Conservation (phyloP, 1,140 invertebrate species). For the Cydia strobilella region DNA sequence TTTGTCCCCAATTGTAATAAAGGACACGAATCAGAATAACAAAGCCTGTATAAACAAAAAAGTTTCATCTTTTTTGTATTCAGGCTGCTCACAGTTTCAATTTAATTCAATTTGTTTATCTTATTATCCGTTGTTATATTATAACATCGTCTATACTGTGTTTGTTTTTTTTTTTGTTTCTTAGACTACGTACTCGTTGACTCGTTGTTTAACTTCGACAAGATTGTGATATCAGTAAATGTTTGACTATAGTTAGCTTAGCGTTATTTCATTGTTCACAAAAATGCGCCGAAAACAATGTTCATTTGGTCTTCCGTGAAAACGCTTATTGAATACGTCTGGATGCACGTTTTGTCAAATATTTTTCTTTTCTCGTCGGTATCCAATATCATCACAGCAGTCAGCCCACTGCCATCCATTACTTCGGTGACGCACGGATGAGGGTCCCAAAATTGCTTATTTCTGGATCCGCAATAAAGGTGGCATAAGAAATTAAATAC, state of each 20-base stretch:
- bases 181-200: too few relatives aligned
- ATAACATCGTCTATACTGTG: not conserved
- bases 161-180: not conserved
- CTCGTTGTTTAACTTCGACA: not conserved
- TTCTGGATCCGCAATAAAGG: conserved; percentile 32
- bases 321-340: conserved; percentile 12
- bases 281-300: not conserved
- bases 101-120: conserved; percentile 24
- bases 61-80: not conserved
- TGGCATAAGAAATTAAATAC: conserved; percentile 20
- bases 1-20: conserved; percentile 42
- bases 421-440: conserved; percentile 44
- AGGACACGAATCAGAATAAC: conserved; percentile 34
- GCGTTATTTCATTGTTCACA: conserved; percentile 1
- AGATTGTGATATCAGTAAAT: not conserved
- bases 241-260: not conserved
- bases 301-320: not conserved
- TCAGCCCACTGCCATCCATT: conserved; percentile 43
- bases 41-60: conserved; percentile 31
- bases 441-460: conserved; percentile 47
- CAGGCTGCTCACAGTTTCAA: not conserved
- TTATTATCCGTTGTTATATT: not conserved
- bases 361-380: conserved; percentile 32
- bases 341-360: conserved; percentile 19
- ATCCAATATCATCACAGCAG: conserved; percentile 45